Evolutionary conservation across 2,113 vertebrate genomes (phyloP).

Genomic region (Neogobius melanostomus): DNA sequence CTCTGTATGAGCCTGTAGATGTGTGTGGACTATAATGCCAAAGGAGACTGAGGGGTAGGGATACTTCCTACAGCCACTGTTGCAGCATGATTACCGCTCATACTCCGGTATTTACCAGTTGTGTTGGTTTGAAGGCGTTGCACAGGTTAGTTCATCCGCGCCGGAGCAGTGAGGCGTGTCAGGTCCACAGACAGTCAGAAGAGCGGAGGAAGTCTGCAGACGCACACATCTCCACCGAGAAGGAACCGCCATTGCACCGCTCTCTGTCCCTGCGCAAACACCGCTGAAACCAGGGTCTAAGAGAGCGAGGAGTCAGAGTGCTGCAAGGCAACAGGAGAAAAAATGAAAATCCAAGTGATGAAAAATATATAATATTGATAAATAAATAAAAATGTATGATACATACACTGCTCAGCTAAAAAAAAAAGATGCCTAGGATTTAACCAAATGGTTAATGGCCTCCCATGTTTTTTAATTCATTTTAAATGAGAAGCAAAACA

Average conservation of each 20-base stretch:
- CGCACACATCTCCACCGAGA: constrained; percentile 36
- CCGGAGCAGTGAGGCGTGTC: constrained; percentile 53
- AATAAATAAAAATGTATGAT: no score
- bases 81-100: no score
- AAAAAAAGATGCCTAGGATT: no score
- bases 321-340: neutral
- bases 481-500: no score
- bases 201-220: constrained; percentile 66
- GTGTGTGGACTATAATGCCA: no score
- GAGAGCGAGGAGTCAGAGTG: neutral
- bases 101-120: constrained; percentile 8
- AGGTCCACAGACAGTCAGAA: constrained; percentile 31
- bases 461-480: no score
- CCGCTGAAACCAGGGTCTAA: constrained; percentile 56
- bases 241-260: constrained; percentile 39
- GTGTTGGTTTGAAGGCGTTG: constrained; percentile 51
- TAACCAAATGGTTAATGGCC: no score
- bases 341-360: neutral
- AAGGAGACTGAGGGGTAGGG: no score
- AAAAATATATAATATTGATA: no score
- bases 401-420: no score
- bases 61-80: no score
- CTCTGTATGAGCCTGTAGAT: no score
- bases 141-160: constrained; percentile 43
- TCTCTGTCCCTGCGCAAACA: constrained; percentile 69